Evolutionary conservation across 2,113 vertebrate genomes (phyloP).

Genomic region (Sylvia atricapilla): DNA sequence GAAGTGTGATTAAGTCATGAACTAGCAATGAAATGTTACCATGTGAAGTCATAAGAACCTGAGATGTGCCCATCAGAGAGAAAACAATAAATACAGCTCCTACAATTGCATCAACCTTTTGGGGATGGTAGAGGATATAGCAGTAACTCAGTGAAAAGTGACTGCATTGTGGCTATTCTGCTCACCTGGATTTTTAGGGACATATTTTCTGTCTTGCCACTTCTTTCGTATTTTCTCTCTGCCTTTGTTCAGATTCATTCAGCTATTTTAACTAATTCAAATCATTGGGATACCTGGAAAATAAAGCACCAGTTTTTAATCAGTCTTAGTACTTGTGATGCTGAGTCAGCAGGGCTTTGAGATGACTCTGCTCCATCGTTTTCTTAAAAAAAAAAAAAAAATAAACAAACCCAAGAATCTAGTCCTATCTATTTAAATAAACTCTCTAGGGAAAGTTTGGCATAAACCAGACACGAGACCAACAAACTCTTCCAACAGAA

Average conservation of each 20-base stretch:
- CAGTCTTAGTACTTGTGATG: neutral
- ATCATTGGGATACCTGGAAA: neutral
- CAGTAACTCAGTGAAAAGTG: neutral
- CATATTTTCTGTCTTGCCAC: neutral
- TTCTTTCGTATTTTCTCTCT: neutral
- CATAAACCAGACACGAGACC: neutral
- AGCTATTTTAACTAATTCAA: neutral
- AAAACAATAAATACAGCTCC: neutral
- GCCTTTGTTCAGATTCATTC: neutral
- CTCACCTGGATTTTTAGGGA: neutral
- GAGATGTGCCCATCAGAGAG: neutral
- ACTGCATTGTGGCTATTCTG: neutral
- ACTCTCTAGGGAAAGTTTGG: neutral
- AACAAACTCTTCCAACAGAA: neutral
- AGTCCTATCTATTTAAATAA: neutral
- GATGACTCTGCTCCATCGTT: neutral
- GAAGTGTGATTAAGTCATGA: neutral
- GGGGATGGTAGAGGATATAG: neutral
- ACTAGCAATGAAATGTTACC: neutral
- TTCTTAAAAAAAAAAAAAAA: neutral
- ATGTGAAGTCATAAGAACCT: neutral
- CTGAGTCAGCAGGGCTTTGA: neutral
- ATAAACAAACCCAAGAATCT: neutral
- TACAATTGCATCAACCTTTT: neutral
- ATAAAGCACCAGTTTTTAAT: neutral